A percentile compares a stretch with the other conserved stretches of the same genome.
Evolutionary conservation across 2,113 vertebrate species (phyloP).

Genomic region (Erythrocercus mccallii): DNA sequence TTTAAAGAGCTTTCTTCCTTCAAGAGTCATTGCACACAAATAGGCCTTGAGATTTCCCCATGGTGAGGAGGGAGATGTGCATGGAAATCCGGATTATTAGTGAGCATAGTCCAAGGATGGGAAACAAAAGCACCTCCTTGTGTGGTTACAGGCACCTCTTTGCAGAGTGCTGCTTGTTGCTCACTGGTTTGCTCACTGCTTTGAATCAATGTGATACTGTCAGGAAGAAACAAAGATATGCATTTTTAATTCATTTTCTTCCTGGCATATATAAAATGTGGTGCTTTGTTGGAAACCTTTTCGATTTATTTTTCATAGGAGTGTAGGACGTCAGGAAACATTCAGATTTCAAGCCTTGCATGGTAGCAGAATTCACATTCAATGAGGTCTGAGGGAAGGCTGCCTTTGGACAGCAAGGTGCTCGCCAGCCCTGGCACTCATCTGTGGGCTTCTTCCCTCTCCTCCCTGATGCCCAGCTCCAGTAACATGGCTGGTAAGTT

Average conservation of each 20-base stretch:
- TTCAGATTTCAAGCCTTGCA: constrained; percentile 5
- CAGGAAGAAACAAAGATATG: constrained; percentile 41
- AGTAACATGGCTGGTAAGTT: not conserved
- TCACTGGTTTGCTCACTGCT: not conserved
- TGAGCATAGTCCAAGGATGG: not conserved
- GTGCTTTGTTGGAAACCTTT: constrained; percentile 40
- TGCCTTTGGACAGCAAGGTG: not conserved
- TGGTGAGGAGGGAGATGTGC: not conserved
- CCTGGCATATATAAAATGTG: constrained; percentile 30
- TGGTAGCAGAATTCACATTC: constrained; percentile 24
- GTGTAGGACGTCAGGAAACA: constrained; percentile 6
- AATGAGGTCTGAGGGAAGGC: not conserved
- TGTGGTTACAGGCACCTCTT: not conserved
- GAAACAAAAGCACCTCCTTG: not conserved
- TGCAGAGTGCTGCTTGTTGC: not conserved
- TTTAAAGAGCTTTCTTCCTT: not conserved
- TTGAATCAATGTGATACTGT: constrained; percentile 33
- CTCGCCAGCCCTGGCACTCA: not conserved
- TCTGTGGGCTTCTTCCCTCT: not conserved
- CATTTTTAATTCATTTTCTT: constrained; percentile 57
- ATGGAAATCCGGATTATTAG: not conserved
- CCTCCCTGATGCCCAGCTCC: not conserved
- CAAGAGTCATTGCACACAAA: not conserved
- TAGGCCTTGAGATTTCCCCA: not conserved
- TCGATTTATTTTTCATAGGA: constrained; percentile 35